These are phyloP conservation scores for Latrodectus hesperus DNA, from an alignment of 2,888 invertebrate species.

Conservation along the genomic window DNA sequence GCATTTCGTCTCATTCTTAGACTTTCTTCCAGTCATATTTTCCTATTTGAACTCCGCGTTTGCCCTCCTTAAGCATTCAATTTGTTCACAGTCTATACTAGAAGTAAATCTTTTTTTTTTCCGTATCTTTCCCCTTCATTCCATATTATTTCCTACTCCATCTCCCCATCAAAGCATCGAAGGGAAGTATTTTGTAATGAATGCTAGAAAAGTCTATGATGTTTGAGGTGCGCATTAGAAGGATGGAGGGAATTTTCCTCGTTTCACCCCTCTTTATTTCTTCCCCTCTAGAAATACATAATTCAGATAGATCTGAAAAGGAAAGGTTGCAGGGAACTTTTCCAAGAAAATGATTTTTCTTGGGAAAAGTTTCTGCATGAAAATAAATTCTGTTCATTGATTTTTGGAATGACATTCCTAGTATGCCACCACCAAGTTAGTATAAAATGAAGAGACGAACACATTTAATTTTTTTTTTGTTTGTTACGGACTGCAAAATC, in stretches of 20 bases:
- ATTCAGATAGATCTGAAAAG: slow-evolving; percentile 31
- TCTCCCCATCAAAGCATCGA: neutral
- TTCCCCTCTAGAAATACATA: slow-evolving; percentile 15
- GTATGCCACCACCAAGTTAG: too few species aligned
- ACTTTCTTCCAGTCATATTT: neutral
- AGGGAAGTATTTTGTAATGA: slow-evolving; percentile 20
- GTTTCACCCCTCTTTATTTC: too few species aligned
- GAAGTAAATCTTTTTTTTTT: neutral
- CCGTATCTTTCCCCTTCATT: slow-evolving; percentile 6
- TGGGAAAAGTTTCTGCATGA: too few species aligned
- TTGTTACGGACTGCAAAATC: too few species aligned
- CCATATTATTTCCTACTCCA: neutral
- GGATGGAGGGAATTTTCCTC: slow-evolving; percentile 16
- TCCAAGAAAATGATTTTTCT: slow-evolving; percentile 10
- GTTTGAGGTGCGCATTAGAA: slow-evolving; percentile 33
- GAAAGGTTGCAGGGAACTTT: too few species aligned
- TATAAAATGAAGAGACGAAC: too few species aligned
- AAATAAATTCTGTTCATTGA: slow-evolving; percentile 21
- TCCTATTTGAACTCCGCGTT: neutral
- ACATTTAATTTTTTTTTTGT: too few species aligned
- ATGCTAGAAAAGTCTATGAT: slow-evolving; percentile 32
- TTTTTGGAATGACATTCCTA: neutral
- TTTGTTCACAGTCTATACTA: slow-evolving; percentile 13
- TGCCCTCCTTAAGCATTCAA: slow-evolving; percentile 43
- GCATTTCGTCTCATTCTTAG: slow-evolving; percentile 12